Base-by-base conservation (phyloP, 2,113 vertebrate species). In the Piaya cayana region DNA sequence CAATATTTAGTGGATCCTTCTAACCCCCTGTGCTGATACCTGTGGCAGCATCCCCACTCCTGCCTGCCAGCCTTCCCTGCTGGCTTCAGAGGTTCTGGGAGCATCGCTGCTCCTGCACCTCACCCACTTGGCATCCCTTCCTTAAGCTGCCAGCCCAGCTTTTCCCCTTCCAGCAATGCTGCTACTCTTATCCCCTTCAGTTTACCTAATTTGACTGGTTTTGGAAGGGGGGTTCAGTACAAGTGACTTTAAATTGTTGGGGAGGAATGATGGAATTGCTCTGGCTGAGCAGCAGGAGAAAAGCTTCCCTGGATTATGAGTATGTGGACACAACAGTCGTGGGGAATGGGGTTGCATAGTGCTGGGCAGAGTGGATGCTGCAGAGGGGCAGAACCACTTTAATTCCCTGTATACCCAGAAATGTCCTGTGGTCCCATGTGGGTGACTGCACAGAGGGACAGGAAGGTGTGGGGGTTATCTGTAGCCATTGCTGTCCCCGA, bases 241-340 rank as follows among this genome's bases (percentile, higher is more conserved):
- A 34, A 68, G 17, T 16, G 13, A 26, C 49, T 68, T 49, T 78
- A 15, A 70, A 36, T 79, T 7, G 23, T 4, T 67, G 16, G 11
- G 10, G 53, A 9, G 58, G 11, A 12, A 11, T 77, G 64, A 47
- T 43, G 67, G 59, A 68, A 29, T 22, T 63, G 10, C 62, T 43
- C 9, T 23, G 22, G 11, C n/a, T 1, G 1, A 86, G 43, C 43
- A 59, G n/a, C 9, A 37, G 56, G 16, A 36, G 58, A 32, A 47
- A 37, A 71, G 17, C n/a, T 80, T 7, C 37, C 63, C 13, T 20
- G 47, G 71, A 12, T 47, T 55, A 15, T 3, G 2, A 36, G 34
- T 16, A 19, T 20, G 11, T 1, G 1, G 39, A 5, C 23, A 0
- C 4, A 58, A 60, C 30, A 45, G 37, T 30, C 13, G 1, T 5